phyloP scores from a whole-genome alignment of 2,797 vertebrate species.

The Clarias laeviceps region DNA sequence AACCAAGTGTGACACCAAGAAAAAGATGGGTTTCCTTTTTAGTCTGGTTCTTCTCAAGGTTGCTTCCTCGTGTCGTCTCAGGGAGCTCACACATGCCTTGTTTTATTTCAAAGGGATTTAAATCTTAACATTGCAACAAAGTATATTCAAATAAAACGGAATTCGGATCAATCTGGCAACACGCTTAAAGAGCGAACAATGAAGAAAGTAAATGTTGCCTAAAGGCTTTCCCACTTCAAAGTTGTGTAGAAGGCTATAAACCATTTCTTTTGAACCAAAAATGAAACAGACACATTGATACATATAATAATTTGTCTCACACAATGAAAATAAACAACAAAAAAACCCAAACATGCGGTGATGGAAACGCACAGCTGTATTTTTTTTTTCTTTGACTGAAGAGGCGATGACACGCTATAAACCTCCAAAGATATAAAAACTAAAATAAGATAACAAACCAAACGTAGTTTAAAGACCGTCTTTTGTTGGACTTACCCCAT shows the following conservation, averaged over 20 bases:
- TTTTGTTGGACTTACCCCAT: conserved; percentile 33
- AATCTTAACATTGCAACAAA: background rate
- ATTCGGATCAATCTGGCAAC: background rate
- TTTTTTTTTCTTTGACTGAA: background rate
- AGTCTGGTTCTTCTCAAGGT: background rate
- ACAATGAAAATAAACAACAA: background rate
- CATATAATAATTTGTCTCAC: background rate
- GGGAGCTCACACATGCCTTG: background rate
- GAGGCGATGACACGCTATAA: background rate
- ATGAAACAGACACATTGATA: background rate
- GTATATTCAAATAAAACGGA: background rate
- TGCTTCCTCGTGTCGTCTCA: background rate
- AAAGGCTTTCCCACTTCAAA: background rate
- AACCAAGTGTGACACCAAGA: background rate
- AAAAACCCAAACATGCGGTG: background rate
- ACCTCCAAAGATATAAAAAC: background rate
- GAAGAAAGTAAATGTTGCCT: background rate
- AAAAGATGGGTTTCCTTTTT: background rate
- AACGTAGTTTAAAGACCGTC: background rate
- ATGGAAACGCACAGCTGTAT: background rate
- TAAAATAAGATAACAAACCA: no score
- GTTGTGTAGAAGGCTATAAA: background rate
- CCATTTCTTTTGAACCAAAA: background rate
- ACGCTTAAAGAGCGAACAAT: background rate
- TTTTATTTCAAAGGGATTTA: background rate